phyloP scores from a whole-genome alignment of 2,113 vertebrate species.

The Macquaria ambigua region DNA sequence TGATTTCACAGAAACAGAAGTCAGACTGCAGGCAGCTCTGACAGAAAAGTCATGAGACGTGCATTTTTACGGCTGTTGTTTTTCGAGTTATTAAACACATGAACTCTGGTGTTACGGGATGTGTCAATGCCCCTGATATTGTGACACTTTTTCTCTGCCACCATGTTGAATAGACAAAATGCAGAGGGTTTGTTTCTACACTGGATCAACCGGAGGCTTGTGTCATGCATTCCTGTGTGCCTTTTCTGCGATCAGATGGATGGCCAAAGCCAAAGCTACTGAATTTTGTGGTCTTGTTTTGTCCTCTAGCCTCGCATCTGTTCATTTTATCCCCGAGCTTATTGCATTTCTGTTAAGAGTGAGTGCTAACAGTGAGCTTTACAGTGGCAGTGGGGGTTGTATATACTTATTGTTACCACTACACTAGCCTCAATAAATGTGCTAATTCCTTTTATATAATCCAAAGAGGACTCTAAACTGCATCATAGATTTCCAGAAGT shows the following conservation, averaged over 20 bases:
- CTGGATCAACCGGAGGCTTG: neutral
- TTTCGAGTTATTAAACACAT: neutral
- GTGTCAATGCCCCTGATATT: neutral
- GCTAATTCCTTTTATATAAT: conserved; percentile 21
- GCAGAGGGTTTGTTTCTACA: neutral
- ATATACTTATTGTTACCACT: conserved; percentile 22
- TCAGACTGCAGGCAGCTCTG: neutral
- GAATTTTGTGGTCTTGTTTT: conserved; percentile 28
- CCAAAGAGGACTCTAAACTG: conserved; percentile 31
- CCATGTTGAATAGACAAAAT: neutral
- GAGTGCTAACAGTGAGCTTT: conserved; percentile 6
- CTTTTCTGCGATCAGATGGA: conserved; percentile 34
- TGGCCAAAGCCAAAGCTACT: conserved; percentile 22
- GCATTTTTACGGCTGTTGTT: neutral
- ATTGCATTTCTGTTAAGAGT: conserved; percentile 27
- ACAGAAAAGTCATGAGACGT: neutral
- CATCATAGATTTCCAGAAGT: conserved; percentile 2
- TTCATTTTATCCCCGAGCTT: conserved; percentile 34
- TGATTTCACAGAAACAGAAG: conserved; percentile 5
- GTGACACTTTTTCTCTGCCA: neutral
- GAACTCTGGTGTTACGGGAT: neutral
- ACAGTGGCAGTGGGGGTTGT: conserved; percentile 1
- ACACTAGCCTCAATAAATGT: conserved; percentile 39
- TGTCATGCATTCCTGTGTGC: neutral
- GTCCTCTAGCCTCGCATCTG: conserved; percentile 58